Conservation (phyloP, 2,797 vertebrate genomes). For the Crypturellus tataupa region DNA sequence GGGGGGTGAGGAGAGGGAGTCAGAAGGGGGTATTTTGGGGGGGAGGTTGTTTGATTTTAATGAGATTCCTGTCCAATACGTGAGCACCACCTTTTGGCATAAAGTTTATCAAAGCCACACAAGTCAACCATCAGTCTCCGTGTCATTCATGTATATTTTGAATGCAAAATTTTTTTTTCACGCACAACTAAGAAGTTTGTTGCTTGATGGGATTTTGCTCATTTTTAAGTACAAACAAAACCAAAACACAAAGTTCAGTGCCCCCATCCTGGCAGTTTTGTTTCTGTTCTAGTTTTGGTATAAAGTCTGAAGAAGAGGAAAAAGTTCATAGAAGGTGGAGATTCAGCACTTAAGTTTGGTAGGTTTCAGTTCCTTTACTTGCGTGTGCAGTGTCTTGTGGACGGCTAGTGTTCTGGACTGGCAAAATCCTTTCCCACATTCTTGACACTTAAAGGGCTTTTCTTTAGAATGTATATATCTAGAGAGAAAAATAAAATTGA, state of each 20-base stretch:
- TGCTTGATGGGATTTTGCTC: not conserved
- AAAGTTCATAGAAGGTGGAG: constrained; percentile 42
- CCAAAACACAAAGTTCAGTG: constrained; percentile 58
- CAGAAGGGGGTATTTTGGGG: not conserved
- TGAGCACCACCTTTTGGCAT: constrained; percentile 85
- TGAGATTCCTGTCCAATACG: constrained; percentile 66
- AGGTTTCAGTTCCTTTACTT: constrained; percentile 97
- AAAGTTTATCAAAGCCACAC: constrained; percentile 77
- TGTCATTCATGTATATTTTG: not conserved
- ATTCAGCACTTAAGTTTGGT: constrained; percentile 93
- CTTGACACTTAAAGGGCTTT: constrained; percentile 98
- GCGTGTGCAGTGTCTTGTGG: constrained; percentile 98
- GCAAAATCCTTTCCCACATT: constrained; percentile 99
- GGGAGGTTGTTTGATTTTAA: constrained; percentile 24
- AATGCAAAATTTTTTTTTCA: constrained; percentile 42
- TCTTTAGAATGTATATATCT: constrained; percentile 99
- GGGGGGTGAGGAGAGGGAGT: too few species aligned
- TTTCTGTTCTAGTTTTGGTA: constrained; percentile 54
- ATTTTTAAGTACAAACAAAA: constrained; percentile 52
- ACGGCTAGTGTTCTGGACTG: constrained; percentile 98
- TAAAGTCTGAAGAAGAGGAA: constrained; percentile 29
- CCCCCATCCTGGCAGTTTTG: constrained; percentile 47
- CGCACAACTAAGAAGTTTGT: constrained; percentile 6
- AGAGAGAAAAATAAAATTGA: constrained; percentile 58
- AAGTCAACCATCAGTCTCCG: constrained; percentile 40